Evolutionary conservation across 30 jellyfish, hydroid and myxozoan species (phyloP).

Genomic region (Pelagia noctiluca): DNA sequence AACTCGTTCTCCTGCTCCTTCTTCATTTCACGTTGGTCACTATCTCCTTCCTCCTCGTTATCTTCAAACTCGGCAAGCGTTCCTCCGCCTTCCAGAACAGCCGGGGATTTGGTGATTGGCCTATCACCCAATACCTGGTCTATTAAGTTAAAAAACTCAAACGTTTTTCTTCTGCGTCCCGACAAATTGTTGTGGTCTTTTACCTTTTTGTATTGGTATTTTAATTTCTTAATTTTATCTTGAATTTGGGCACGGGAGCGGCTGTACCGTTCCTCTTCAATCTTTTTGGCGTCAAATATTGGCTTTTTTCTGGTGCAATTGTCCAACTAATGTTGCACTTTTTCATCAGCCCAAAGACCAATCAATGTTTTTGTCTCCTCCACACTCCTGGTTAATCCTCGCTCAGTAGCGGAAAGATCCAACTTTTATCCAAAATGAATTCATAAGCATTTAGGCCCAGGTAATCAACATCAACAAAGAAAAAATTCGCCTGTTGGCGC

Average conservation of each 20-base stretch:
- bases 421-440: too few relatives aligned
- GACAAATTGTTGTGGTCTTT: conserved; percentile 42
- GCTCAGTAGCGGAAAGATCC: too few relatives aligned
- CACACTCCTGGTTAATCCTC: neutral
- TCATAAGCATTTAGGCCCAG: too few relatives aligned
- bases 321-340: neutral
- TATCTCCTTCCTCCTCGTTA: conserved; percentile 7
- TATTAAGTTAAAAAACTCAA: conserved; percentile 16
- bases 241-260: conserved; percentile 13
- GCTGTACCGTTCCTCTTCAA: conserved; percentile 13
- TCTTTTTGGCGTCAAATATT: neutral
- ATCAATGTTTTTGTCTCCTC: neutral
- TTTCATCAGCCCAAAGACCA: neutral
- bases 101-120: conserved; percentile 27
- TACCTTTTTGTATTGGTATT: conserved; percentile 27
- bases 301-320: neutral
- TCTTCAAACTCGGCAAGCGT: neutral
- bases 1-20: neutral
- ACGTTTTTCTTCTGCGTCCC: conserved; percentile 36
- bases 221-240: conserved; percentile 39
- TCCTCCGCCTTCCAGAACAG: conserved; percentile 13
- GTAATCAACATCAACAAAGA: too few relatives aligned
- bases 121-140: conserved; percentile 47
- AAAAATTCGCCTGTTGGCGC: too few relatives aligned
- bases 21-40: neutral